Evolutionary conservation across 2,888 invertebrate genomes (phyloP), one percentile per base, ranked within the genome.

Genomic region (Megamerina dolium): DNA sequence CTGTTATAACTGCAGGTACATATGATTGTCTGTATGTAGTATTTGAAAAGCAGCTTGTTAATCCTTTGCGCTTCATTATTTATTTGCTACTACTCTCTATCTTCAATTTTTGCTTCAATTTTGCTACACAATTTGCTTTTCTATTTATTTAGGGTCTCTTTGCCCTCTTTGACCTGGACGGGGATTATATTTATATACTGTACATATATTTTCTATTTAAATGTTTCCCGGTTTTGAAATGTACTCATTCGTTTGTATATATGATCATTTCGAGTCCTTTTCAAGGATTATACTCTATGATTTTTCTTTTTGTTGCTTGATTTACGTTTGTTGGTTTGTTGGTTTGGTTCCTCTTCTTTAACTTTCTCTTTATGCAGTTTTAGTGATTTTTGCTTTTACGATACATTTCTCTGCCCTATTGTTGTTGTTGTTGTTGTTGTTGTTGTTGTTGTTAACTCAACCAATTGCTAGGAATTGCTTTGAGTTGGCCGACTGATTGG

Each of bases 1-100:
- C 6, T 10, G 23, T 8, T 6, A 8, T 23, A 23, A 8, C 8
- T 23, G 8, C 10, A 10, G 6, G 23, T 23, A 10, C 10, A 10
- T 23, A 10, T 23, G 23, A 8, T 6, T 23, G 23, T 23, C 8
- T 23, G 23, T 23, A 10, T 23, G 23, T 23, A 23, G 6, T 23
- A 8, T 37, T 26, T 26, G 26, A 20, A 16, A 39, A 39, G 31
- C 39, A 9, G 17, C 39, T 39, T 39, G 39, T 32, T 39, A 39
- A 39, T 39, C 31, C 18, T 8, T 48, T 45, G 37, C 41, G 33
- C 23, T 37, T 47, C 41, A 41, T 41, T 51, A 43, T n/a, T n/a
- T n/a, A n/a, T n/a, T n/a, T n/a, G n/a, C n/a, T n/a, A n/a, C n/a
- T n/a, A n/a, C n/a, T n/a, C n/a, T 45, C n/a, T 39, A 23, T 30